Percentiles rank a stretch among this genome's conserved stretches.
phyloP scores from a whole-genome alignment of 2,888 invertebrate genomes.

The Aleiodes leptofemur region DNA sequence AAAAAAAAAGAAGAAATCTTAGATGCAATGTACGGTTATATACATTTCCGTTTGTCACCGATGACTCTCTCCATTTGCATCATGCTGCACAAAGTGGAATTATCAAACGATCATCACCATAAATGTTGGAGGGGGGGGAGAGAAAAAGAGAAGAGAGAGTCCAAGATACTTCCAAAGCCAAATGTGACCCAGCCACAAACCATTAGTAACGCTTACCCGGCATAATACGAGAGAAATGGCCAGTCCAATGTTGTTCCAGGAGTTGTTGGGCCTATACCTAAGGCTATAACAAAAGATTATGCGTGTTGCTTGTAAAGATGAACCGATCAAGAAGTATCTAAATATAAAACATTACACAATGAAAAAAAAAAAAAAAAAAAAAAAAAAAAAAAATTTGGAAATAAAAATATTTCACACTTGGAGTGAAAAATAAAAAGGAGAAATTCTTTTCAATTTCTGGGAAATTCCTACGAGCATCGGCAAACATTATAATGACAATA shows the following conservation, averaged over 20 bases:
- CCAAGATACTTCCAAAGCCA: conserved; percentile 8
- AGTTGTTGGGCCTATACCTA: conserved; percentile 52
- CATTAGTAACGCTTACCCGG: conserved; percentile 70
- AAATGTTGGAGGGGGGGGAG: not conserved
- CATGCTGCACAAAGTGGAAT: too few relatives aligned
- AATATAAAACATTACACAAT: conserved; percentile 9
- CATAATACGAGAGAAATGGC: conserved; percentile 70
- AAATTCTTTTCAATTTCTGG: too few relatives aligned
- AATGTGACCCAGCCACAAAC: conserved; percentile 46
- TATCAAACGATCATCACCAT: too few relatives aligned
- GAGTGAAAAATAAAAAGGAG: too few relatives aligned
- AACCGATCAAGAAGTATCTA: too few relatives aligned
- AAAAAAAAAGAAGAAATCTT: not conserved
- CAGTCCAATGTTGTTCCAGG: conserved; percentile 64
- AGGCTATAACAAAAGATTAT: conserved; percentile 2
- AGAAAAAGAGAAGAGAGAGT: conserved; percentile 3
- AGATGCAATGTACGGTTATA: not conserved
- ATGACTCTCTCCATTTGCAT: conserved; percentile 6
- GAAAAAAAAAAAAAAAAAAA: not conserved
- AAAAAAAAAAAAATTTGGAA: not conserved
- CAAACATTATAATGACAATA: not conserved
- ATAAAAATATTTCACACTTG: not conserved
- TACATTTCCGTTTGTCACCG: conserved; percentile 14
- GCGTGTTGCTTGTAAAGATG: conserved; percentile 15
- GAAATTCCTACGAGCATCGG: too few relatives aligned